Evolutionary conservation across 37 sponge, comb jelly and placozoan species (phyloP), one percentile per base, ranked within the genome.

Genomic region (Cliona cf. orientalis): DNA sequence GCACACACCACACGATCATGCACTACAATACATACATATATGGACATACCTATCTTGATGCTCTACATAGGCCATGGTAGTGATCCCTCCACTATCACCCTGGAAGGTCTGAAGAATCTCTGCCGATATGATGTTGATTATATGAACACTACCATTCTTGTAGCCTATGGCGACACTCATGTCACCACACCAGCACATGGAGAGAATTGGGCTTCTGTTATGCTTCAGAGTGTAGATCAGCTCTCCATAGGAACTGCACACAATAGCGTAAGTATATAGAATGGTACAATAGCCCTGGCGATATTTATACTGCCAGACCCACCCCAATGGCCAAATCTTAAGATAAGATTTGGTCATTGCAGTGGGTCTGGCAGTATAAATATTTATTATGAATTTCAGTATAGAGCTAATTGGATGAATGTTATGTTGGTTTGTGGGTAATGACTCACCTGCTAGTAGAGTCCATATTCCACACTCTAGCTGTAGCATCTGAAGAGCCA

Each of bases 381-480:
- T n/a, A n/a, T n/a, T n/a, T n/a, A n/a, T n/a, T n/a, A n/a, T n/a
- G n/a, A n/a, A n/a, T n/a, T n/a, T n/a, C n/a, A n/a, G n/a, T n/a
- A n/a, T n/a, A n/a, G n/a, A n/a, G n/a, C n/a, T n/a, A n/a, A n/a
- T n/a, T n/a, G n/a, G n/a, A n/a, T n/a, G n/a, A n/a, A n/a, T n/a
- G n/a, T n/a, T n/a, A n/a, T n/a, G n/a, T n/a, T n/a, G n/a, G n/a
- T n/a, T n/a, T n/a, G n/a, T n/a, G n/a, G n/a, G n/a, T n/a, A n/a
- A n/a, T 46, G 5, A 23, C 78, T 53, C 38, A 94, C 94, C 84
- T 82, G 94, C 94, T 94, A 14, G 66, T 55, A 17, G 26, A 22
- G 61, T 94, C 81, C 12, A 84, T 83, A 67, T 87, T 89, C 94
- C 94, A 94, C 7, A 94, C 72, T 63, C 84, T 89, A 28, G 90